Evolutionary conservation across 1,140 invertebrate species (phyloP).

Genomic region (Lanistes nyassanus): DNA sequence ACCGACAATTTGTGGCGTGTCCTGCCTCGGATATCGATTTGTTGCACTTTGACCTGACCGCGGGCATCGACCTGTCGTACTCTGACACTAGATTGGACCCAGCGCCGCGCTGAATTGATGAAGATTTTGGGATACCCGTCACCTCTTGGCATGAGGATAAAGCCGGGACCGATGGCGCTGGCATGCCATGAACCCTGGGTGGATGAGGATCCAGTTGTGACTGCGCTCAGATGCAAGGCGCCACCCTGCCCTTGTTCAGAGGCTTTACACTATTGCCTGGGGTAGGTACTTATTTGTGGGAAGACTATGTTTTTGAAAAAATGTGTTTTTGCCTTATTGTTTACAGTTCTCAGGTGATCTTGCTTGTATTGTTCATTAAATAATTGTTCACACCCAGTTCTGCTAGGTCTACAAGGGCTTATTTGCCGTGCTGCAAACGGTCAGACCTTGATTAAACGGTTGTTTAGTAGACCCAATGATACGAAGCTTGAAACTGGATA

Average conservation of each 20-base stretch:
- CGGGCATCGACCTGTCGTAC: not conserved
- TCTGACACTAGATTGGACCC: not conserved
- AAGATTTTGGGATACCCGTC: not conserved
- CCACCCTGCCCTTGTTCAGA: conserved; percentile 43
- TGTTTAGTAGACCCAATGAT: no score
- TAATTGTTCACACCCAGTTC: not conserved
- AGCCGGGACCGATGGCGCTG: not conserved
- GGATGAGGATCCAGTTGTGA: not conserved
- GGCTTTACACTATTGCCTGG: conserved; percentile 37
- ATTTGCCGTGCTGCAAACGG: not conserved
- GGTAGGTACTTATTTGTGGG: conserved; percentile 33
- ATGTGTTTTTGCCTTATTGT: not conserved
- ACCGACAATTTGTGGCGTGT: no score
- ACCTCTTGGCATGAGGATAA: not conserved
- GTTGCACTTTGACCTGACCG: not conserved
- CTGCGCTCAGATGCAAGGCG: conserved; percentile 23
- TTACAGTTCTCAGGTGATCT: not conserved
- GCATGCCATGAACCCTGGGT: not conserved
- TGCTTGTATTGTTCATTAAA: conserved; percentile 2
- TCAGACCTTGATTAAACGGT: no score
- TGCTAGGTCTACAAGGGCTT: not conserved
- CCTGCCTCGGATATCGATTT: no score
- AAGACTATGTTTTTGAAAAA: not conserved
- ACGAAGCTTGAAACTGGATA: no score
- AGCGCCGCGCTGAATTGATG: not conserved